Evolutionary conservation across 1,140 invertebrate genomes (phyloP).

Genomic region (Leptonema lineaticorne): DNA sequence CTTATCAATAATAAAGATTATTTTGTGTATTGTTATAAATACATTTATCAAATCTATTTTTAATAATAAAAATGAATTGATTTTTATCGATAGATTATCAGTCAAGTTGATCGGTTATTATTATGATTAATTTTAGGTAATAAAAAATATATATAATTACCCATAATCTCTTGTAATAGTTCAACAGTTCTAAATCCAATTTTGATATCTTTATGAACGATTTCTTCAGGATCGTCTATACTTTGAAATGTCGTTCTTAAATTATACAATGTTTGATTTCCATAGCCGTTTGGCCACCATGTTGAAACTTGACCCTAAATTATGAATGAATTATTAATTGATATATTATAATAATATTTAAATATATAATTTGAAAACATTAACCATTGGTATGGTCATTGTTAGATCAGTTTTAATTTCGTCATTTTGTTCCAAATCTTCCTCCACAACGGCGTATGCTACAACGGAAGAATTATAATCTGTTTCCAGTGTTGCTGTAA

Average conservation of each 20-base stretch:
- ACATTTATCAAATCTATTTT: background rate
- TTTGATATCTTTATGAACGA: conserved; percentile 51
- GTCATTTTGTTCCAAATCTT: conserved; percentile 20
- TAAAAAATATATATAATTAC: conserved; percentile 44
- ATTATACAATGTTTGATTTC: conserved; percentile 76
- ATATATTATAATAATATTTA: background rate
- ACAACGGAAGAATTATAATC: conserved; percentile 17
- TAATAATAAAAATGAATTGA: background rate
- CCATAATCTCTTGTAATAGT: conserved; percentile 67
- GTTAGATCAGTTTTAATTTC: conserved; percentile 15
- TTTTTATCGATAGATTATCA: no score
- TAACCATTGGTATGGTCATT: background rate
- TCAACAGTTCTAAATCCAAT: conserved; percentile 89
- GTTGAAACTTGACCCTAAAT: conserved; percentile 56
- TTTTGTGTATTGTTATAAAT: no score
- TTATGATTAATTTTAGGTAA: no score
- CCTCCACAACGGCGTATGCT: conserved; percentile 20
- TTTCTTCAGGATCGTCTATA: conserved; percentile 45
- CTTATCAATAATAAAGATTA: background rate
- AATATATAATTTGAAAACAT: background rate
- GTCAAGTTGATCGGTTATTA: no score
- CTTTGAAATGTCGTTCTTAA: conserved; percentile 59
- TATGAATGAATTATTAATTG: conserved; percentile 13
- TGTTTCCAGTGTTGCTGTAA: conserved; percentile 18
- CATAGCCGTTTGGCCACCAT: conserved; percentile 97